phyloP scores from a whole-genome alignment of 2,888 invertebrate species.

The Drosophila suboccidentalis region DNA sequence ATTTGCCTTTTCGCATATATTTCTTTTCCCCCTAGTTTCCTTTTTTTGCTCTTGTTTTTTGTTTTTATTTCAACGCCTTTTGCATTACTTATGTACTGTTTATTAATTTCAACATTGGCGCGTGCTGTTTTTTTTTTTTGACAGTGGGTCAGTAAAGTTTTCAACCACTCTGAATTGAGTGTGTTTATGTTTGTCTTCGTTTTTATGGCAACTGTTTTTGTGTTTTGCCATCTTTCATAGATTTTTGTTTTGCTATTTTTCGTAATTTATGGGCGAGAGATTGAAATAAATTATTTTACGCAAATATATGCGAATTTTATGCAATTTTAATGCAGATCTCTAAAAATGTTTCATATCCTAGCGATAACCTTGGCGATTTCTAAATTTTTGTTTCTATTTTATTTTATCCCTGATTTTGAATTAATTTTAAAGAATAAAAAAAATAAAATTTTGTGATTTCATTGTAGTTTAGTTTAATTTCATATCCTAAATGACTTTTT shows the following conservation, averaged over 20 bases:
- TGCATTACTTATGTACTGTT: conserved; percentile 53
- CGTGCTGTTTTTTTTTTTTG: conserved; percentile 29
- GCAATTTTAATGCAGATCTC: background rate
- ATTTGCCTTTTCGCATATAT: conserved; percentile 46
- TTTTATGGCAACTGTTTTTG: conserved; percentile 38
- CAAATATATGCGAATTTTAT: conserved; percentile 19
- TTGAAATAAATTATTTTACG: conserved; percentile 24
- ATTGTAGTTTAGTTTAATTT: background rate
- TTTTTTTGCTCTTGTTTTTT: background rate
- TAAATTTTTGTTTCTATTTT: too few species aligned
- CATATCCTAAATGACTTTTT: background rate
- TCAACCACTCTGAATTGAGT: conserved; percentile 16
- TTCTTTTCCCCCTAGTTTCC: conserved; percentile 3
- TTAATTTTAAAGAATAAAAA: too few species aligned
- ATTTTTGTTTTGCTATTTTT: conserved; percentile 26
- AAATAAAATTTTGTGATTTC: too few species aligned
- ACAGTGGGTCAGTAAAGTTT: conserved; percentile 52
- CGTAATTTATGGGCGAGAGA: conserved; percentile 39
- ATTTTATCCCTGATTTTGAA: too few species aligned
- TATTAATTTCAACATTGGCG: conserved; percentile 53
- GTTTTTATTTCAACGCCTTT: conserved; percentile 40
- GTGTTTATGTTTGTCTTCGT: conserved; percentile 21
- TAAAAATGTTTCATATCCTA: too few species aligned
- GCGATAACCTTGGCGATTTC: too few species aligned
- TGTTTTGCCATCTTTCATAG: too few species aligned